Conservation (phyloP, 2,113 vertebrate species). For the Pedetes capensis region DNA sequence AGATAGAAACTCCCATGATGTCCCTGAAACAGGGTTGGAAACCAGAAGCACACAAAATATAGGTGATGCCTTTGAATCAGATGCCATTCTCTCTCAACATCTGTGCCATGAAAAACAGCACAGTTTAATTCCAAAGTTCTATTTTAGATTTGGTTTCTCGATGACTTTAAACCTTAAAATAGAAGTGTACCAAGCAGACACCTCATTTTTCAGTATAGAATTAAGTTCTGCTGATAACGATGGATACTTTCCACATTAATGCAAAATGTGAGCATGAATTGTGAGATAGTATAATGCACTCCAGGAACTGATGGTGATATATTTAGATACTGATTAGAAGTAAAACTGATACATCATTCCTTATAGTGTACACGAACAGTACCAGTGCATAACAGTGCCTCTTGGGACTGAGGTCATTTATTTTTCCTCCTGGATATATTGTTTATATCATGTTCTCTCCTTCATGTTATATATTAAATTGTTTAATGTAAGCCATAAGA, state of each 20-base stretch:
- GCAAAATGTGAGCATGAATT: conserved; percentile 60
- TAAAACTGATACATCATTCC: conserved; percentile 78
- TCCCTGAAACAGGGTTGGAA: background rate
- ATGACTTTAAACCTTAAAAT: conserved; percentile 75
- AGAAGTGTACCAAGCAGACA: conserved; percentile 66
- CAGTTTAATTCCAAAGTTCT: conserved; percentile 51
- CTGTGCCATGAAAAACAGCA: background rate
- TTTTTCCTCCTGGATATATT: conserved; percentile 78
- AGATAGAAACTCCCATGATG: background rate
- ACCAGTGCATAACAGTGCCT: conserved; percentile 65
- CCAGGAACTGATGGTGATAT: conserved; percentile 65
- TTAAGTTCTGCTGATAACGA: conserved; percentile 57
- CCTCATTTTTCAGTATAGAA: conserved; percentile 68
- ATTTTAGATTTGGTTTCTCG: conserved; percentile 69
- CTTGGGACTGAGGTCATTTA: conserved; percentile 77
- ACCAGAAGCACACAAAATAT: background rate
- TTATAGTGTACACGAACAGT: conserved; percentile 64
- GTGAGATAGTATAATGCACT: conserved; percentile 57
- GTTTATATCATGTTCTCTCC: conserved; percentile 80
- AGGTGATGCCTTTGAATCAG: background rate
- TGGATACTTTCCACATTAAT: conserved; percentile 72
- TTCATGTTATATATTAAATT: conserved; percentile 79
- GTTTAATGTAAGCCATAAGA: conserved; percentile 77
- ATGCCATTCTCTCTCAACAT: background rate
- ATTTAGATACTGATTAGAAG: conserved; percentile 79